Evolutionary conservation across 2,888 invertebrate species (phyloP), one percentile per base, ranked within the genome.

Genomic region (Atethmia centrago): DNA sequence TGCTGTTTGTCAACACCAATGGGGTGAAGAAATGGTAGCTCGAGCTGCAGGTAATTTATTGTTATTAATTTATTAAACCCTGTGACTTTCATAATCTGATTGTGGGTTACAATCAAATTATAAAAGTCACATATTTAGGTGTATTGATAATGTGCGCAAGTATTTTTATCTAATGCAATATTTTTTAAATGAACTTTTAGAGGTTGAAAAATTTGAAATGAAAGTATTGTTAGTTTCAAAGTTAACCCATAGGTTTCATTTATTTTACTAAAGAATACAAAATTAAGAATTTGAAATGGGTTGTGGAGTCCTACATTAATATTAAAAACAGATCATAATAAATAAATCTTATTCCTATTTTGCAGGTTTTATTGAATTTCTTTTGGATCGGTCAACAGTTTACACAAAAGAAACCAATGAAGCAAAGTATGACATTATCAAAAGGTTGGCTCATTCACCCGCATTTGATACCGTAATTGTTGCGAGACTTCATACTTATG

Each of bases 21-120:
- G 99, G 99, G 99, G 98, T 31, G 97, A 98, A 90, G 97, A 97
- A 83, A 96, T 97, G 69, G 97, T 99, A 51, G 97, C 97, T 82
- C 95, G 96, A 82, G 97, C 97, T 74, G 98, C 98, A 85, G 98
- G 98, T 94, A 96, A 56, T 64, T 70, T n/a, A 21, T 49, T 80
- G 9, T 53, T 47, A 21, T 59, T 28, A 16, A 25, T 53, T 42
- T 58, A 42, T 59, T 7, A 21, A 53, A 66, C 10, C 1, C 28
- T 40, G 40, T 9, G 9, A 40, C 40, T 40, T 36, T 36, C 36
- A 36, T 40, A 36, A 7, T 7, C 7, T 36, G 36, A 36, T 36
- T 36, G 36, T 36, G 8, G 7, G 4, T n/a, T 5, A 36, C 19
- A 19, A 40, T 21, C 0, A 28, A 53, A 19, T 21, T 55, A 45